Evolutionary conservation across 2,113 vertebrate species (phyloP).

Genomic region (Nibea albiflora): DNA sequence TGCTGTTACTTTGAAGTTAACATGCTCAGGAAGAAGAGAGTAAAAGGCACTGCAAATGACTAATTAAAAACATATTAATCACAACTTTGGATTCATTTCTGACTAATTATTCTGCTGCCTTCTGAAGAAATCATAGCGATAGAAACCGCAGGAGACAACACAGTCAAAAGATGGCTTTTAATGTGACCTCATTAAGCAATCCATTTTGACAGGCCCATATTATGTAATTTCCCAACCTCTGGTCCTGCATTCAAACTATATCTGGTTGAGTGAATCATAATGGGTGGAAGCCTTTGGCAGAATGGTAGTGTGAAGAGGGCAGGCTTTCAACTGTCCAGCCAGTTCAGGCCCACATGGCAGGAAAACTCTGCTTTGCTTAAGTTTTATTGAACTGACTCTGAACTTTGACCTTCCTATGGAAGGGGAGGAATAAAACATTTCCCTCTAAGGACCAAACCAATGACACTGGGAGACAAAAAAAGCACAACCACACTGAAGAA

Average conservation of each 20-base stretch:
- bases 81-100: slow-evolving; percentile 22
- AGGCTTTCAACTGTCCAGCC: slow-evolving; percentile 13
- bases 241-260: neutral
- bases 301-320: slow-evolving; percentile 25
- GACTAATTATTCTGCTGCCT: slow-evolving; percentile 9
- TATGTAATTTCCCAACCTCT: neutral
- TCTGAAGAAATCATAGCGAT: neutral
- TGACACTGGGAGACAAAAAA: neutral
- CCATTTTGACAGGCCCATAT: neutral
- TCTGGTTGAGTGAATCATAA: slow-evolving; percentile 40
- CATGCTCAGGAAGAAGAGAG: slow-evolving; percentile 11
- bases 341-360: slow-evolving; percentile 41
- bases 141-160: neutral
- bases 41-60: neutral
- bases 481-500: neutral
- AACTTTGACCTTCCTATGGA: slow-evolving; percentile 46
- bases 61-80: slow-evolving; percentile 46
- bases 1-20: slow-evolving; percentile 19
- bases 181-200: neutral
- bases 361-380: slow-evolving; percentile 36
- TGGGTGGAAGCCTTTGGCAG: slow-evolving; percentile 21
- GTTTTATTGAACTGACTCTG: slow-evolving; percentile 36
- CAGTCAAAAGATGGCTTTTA: neutral
- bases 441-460: neutral
- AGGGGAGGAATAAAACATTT: slow-evolving; percentile 18